Evolutionary conservation across 2,113 vertebrate genomes (phyloP).

Genomic region (Parus major): DNA sequence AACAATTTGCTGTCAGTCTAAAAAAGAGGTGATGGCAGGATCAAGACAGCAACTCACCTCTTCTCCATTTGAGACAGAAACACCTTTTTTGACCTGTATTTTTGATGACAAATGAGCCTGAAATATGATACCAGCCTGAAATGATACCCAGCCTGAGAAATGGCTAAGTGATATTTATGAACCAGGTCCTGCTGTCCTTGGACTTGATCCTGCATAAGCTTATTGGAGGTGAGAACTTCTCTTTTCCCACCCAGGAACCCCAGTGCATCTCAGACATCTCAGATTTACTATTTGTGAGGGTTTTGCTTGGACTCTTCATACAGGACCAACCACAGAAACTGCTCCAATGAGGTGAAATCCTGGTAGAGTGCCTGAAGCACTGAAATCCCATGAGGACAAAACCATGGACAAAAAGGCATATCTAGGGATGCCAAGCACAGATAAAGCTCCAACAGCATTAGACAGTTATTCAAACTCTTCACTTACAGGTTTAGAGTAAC

Average conservation of each 20-base stretch:
- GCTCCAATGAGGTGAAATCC: not conserved
- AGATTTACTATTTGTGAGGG: not conserved
- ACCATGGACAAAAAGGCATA: not conserved
- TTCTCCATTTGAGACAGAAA: not conserved
- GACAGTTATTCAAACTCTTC: not conserved
- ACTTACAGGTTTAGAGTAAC: not conserved
- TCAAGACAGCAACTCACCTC: not conserved
- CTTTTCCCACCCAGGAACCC: not conserved
- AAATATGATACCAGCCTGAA: no score
- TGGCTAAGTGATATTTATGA: not conserved
- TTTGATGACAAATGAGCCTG: not conserved
- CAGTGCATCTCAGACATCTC: not conserved
- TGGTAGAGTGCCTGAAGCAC: not conserved
- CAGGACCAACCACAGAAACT: not conserved
- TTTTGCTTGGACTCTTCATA: not conserved
- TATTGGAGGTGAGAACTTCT: not conserved
- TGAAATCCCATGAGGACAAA: not conserved
- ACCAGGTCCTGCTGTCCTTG: not conserved
- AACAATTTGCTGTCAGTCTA: not conserved
- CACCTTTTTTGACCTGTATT: not conserved
- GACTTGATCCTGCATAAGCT: not conserved
- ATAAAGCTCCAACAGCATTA: not conserved
- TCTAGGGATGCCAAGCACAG: not conserved
- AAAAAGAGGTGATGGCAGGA: not conserved
- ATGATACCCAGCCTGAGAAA: not conserved